A percentile compares a stretch with the other conserved stretches of the same genome.
phyloP scores from a whole-genome alignment of 2,797 vertebrate genomes.

The Ptychobarbus kaznakovi region DNA sequence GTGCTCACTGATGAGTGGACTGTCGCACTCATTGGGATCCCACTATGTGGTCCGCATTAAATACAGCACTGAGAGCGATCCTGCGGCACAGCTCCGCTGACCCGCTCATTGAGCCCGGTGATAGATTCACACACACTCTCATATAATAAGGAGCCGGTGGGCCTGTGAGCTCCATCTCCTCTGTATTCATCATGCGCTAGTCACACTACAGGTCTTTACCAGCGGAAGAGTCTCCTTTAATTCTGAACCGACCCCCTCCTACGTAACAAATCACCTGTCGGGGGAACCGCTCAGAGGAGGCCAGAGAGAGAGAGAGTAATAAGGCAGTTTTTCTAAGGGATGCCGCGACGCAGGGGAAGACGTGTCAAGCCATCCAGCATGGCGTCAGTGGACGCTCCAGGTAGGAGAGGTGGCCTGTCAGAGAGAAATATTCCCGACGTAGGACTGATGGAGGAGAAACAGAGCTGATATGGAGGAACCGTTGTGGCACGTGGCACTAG shows the following conservation, averaged over 20 bases:
- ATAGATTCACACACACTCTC: conserved; percentile 63
- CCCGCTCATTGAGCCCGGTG: conserved; percentile 53
- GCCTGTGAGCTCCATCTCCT: conserved; percentile 74
- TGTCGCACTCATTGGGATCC: conserved; percentile 5
- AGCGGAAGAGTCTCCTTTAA: conserved; percentile 77
- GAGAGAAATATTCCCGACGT: neutral
- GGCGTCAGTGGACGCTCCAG: conserved; percentile 9
- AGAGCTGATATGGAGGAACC: no score
- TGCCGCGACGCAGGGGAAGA: neutral
- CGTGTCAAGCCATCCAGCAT: conserved; percentile 30
- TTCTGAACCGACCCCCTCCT: conserved; percentile 69
- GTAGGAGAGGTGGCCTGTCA: conserved; percentile 16
- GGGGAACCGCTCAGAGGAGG: conserved; percentile 70
- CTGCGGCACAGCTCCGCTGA: conserved; percentile 30
- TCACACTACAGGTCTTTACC: conserved; percentile 81
- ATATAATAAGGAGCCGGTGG: conserved; percentile 81
- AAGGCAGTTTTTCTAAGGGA: conserved; percentile 21
- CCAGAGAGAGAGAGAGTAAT: conserved; percentile 56
- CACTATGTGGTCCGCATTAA: conserved; percentile 57
- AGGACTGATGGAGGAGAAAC: neutral
- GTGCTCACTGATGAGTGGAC: conserved; percentile 5
- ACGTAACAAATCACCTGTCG: conserved; percentile 80
- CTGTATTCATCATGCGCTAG: conserved; percentile 77
- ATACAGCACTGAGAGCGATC: conserved; percentile 34
- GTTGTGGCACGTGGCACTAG: no score